phyloP scores from a whole-genome alignment of 2,113 vertebrate genomes.

The Ailurus styani region DNA sequence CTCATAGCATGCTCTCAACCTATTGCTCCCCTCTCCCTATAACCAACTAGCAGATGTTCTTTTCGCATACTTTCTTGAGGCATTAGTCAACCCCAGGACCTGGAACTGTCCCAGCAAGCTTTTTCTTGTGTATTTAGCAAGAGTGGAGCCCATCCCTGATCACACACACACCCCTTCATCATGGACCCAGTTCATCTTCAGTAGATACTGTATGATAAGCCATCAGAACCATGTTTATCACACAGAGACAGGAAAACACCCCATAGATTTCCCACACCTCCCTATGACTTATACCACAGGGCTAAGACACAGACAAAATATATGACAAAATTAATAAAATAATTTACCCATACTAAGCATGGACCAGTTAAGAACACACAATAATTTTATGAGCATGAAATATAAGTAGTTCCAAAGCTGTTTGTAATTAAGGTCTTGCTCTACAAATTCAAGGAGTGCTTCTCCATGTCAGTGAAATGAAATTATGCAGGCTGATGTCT shows the following conservation, averaged over 20 bases:
- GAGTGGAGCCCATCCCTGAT: neutral
- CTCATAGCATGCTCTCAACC: neutral
- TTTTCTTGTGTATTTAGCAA: neutral
- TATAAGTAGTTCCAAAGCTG: neutral
- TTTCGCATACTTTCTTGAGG: neutral
- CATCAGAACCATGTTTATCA: neutral
- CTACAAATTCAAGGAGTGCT: neutral
- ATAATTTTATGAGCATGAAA: neutral
- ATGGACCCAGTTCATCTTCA: neutral
- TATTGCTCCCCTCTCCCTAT: neutral
- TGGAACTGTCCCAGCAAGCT: neutral
- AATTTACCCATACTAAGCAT: neutral
- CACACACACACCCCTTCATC: neutral
- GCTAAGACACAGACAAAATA: neutral
- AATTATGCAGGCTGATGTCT: slow-evolving; percentile 15
- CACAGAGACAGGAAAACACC: neutral
- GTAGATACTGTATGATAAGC: neutral
- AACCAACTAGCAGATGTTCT: neutral
- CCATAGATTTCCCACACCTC: neutral
- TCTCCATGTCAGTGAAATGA: slow-evolving; percentile 56
- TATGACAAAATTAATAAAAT: neutral
- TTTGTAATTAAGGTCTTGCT: neutral
- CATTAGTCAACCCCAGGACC: neutral
- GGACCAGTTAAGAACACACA: neutral
- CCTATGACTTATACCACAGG: neutral